phyloP scores from a whole-genome alignment of 2,113 vertebrate genomes.

The Aleadryas rufinucha region DNA sequence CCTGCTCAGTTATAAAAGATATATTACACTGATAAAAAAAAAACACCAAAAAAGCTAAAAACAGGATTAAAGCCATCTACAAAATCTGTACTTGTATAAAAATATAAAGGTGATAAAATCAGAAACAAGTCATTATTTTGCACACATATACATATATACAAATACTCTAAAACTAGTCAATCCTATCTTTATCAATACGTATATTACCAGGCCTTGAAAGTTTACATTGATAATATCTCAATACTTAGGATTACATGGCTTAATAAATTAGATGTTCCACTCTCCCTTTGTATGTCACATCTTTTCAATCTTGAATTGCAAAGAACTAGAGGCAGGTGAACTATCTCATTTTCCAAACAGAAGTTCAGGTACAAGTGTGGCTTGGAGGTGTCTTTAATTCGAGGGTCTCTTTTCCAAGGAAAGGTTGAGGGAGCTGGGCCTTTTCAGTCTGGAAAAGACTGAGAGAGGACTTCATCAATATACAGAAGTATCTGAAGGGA shows the following conservation, averaged over 20 bases:
- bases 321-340: not conserved
- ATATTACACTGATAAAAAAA: not conserved
- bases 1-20: not conserved
- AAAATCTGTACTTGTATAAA: not conserved
- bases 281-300: not conserved
- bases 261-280: not conserved
- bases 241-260: not conserved
- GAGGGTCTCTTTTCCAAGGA: not conserved
- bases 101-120: not conserved
- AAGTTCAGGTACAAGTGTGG: not conserved
- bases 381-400: no score
- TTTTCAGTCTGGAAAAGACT: not conserved
- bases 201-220: not conserved
- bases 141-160: not conserved
- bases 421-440: not conserved
- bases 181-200: not conserved
- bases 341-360: not conserved
- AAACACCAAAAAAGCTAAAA: not conserved
- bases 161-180: not conserved
- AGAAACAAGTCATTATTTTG: not conserved
- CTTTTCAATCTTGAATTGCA: not conserved
- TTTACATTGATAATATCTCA: not conserved
- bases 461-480: not conserved
- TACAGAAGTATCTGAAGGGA: not conserved
- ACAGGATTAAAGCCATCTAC: not conserved